A percentile compares a stretch with the other conserved stretches of the same genome.
Conservation (phyloP, 2,888 invertebrate species). For the Pyrgus malvae region DNA sequence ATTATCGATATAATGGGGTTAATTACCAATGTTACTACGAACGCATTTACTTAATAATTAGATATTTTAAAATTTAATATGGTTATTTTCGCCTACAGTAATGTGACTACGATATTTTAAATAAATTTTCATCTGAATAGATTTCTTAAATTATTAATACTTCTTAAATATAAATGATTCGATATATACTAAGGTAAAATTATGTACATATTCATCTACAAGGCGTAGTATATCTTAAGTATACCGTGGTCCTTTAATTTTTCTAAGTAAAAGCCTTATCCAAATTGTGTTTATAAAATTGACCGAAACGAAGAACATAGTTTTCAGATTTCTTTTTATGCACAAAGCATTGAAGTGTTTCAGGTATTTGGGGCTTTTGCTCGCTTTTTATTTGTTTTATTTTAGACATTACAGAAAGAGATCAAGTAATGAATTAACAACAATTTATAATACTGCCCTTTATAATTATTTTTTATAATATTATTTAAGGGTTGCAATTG, state of each 20-base stretch:
- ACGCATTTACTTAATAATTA: conserved; percentile 45
- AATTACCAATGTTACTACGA: conserved; percentile 24
- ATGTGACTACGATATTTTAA: conserved; percentile 43
- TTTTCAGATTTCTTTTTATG: neutral
- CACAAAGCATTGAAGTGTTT: neutral
- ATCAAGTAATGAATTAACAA: neutral
- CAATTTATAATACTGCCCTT: no score
- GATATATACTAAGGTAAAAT: conserved; percentile 27
- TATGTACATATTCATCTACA: conserved; percentile 53
- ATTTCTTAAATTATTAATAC: conserved; percentile 34
- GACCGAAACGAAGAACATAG: conserved; percentile 34
- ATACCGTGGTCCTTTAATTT: conserved; percentile 66
- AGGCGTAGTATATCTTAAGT: conserved; percentile 63
- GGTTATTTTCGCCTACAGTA: conserved; percentile 14
- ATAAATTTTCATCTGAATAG: conserved; percentile 24
- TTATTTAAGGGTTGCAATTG: no score
- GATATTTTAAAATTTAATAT: conserved; percentile 23
- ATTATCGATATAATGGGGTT: conserved; percentile 34
- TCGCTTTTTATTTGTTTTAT: neutral
- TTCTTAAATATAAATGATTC: conserved; percentile 19
- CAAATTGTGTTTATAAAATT: conserved; percentile 45
- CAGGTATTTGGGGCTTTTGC: neutral
- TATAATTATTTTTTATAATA: no score
- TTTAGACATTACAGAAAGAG: neutral
- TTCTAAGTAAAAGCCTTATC: conserved; percentile 40